These are phyloP conservation scores for Philopotamus ludificatus DNA, from an alignment of 1,140 invertebrate species.

Conservation along the genomic window DNA sequence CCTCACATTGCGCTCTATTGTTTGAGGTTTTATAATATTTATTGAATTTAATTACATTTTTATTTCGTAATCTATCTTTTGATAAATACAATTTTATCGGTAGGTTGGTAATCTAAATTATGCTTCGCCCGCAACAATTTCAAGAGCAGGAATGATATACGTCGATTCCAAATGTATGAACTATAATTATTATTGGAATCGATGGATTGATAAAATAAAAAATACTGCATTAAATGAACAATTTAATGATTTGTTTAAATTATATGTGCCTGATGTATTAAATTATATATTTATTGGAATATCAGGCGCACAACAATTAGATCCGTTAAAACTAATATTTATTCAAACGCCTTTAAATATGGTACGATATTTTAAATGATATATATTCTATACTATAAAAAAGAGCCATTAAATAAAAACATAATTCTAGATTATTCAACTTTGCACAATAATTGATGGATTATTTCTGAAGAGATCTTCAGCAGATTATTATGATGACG, in stretches of 20 bases:
- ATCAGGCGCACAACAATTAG: conserved; percentile 68
- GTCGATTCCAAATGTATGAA: conserved; percentile 89
- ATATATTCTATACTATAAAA: conserved; percentile 2
- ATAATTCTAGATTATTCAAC: conserved; percentile 67
- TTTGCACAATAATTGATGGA: conserved; percentile 79
- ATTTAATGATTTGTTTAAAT: conserved; percentile 65
- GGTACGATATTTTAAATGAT: conserved; percentile 54
- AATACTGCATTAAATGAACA: conserved; percentile 57
- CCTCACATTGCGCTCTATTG: conserved; percentile 76
- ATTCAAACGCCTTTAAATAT: conserved; percentile 82
- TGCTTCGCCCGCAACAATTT: conserved; percentile 88
- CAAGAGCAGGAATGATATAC: conserved; percentile 89
- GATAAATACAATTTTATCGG: not conserved
- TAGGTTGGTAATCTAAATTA: conserved; percentile 83
- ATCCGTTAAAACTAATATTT: conserved; percentile 76
- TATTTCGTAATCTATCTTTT: too few species aligned
- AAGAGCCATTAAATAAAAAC: conserved; percentile 1
- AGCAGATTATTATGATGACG: conserved; percentile 52
- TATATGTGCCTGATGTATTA: conserved; percentile 70
- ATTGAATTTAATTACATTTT: too few species aligned
- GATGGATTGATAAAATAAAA: conserved; percentile 59
- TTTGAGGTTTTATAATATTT: too few species aligned
- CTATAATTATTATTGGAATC: conserved; percentile 79
- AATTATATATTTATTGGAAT: conserved; percentile 76
- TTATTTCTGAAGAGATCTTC: conserved; percentile 55